Evolutionary conservation across 1,140 invertebrate species (phyloP).

Genomic region (Zaprionus ornatus): DNA sequence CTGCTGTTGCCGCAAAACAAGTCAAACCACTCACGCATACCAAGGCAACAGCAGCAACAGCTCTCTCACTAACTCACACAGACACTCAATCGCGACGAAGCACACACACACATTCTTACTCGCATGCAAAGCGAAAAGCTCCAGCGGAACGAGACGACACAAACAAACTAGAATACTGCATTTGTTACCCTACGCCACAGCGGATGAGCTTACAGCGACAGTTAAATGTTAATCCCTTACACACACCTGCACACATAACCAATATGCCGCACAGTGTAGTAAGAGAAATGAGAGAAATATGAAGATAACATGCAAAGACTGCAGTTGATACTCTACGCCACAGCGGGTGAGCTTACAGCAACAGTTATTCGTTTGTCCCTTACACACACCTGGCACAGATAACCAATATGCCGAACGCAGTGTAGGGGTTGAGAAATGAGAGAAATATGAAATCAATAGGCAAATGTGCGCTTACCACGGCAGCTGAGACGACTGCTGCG

Average conservation of each 20-base stretch:
- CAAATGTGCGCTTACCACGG: constrained; percentile 66
- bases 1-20: constrained; percentile 76
- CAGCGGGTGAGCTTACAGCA: not conserved
- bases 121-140: constrained; percentile 32
- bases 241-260: not conserved
- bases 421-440: constrained; percentile 10
- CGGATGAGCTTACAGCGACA: not conserved
- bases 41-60: constrained; percentile 2
- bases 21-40: constrained; percentile 78
- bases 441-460: constrained; percentile 47
- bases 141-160: constrained; percentile 35
- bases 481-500: constrained; percentile 48
- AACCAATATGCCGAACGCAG: not conserved
- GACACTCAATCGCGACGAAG: not conserved
- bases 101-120: constrained; percentile 36
- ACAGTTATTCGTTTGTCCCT: not conserved
- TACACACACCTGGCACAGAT: not conserved
- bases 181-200: constrained; percentile 24
- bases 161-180: constrained; percentile 48
- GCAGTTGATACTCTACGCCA: constrained; percentile 25
- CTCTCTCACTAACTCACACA: constrained; percentile 16
- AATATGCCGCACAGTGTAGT: not conserved
- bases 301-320: constrained; percentile 44
- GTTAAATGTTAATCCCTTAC: not conserved
- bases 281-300: constrained; percentile 29